These are phyloP conservation scores for Meloidogyne hapla DNA, from an alignment of 1,140 invertebrate species.

Conservation along the genomic window DNA sequence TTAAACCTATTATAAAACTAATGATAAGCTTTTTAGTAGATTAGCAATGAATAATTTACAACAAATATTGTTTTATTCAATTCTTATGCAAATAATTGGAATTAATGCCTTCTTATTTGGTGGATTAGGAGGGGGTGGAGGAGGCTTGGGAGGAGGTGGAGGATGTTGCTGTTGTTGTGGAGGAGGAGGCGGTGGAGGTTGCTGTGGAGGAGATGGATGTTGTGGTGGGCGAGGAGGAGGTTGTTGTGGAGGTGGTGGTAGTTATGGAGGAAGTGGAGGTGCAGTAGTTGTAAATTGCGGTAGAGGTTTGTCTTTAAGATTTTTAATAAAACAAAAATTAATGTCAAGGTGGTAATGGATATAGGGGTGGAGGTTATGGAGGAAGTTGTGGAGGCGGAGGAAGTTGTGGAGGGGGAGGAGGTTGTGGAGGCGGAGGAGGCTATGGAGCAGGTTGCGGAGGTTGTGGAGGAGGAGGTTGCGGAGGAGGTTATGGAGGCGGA, in stretches of 20 bases:
- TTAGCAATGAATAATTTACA: too few relatives aligned
- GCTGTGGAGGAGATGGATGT: not conserved
- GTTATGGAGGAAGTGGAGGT: too few relatives aligned
- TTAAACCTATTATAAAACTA: too few relatives aligned
- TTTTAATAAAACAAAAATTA: not conserved
- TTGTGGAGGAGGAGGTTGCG: not conserved
- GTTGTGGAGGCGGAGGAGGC: not conserved
- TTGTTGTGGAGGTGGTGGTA: too few relatives aligned
- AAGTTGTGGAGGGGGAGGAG: not conserved
- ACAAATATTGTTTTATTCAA: too few relatives aligned
- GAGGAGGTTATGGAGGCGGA: not conserved
- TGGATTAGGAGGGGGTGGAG: too few relatives aligned
- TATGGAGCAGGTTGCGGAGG: not conserved
- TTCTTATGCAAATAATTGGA: too few relatives aligned
- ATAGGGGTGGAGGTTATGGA: constrained; percentile 1
- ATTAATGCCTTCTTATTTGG: too few relatives aligned
- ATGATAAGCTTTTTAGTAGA: too few relatives aligned
- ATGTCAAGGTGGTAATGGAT: not conserved
- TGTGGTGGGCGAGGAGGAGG: not conserved
- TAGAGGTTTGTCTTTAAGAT: not conserved
- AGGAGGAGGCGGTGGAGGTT: too few relatives aligned
- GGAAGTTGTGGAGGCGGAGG: not conserved
- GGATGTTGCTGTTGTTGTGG: too few relatives aligned
- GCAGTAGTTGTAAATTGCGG: constrained; percentile 9
- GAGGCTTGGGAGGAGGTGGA: too few relatives aligned